phyloP scores from a whole-genome alignment of 2,113 vertebrate genomes.

The Motacilla tschutschensis region DNA sequence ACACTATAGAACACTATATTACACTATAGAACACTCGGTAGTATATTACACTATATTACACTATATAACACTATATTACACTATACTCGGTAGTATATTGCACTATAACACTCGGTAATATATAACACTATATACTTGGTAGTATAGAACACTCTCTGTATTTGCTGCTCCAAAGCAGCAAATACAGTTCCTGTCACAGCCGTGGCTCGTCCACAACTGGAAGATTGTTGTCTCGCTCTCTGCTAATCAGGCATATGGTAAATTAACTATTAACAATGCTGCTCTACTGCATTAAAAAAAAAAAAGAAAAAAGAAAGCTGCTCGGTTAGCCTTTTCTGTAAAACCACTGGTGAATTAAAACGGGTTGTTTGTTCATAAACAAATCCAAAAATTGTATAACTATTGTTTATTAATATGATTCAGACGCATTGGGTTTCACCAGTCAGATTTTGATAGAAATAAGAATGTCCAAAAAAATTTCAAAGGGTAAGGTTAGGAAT shows the following conservation, averaged over 20 bases:
- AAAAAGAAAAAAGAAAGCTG: not conserved
- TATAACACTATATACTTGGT: too few relatives aligned
- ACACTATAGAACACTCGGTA: too few relatives aligned
- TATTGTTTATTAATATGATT: not conserved
- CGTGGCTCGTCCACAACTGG: accelerated
- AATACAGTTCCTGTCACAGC: not conserved
- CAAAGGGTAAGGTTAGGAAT: not conserved
- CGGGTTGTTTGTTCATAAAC: not conserved
- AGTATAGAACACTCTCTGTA: too few relatives aligned
- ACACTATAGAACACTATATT: too few relatives aligned
- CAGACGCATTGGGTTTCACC: not conserved
- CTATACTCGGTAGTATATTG: too few relatives aligned
- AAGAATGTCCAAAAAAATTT: not conserved
- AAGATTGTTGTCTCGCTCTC: not conserved
- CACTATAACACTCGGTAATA: too few relatives aligned
- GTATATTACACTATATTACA: too few relatives aligned
- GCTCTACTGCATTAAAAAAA: not conserved
- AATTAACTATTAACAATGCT: not conserved
- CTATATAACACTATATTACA: too few relatives aligned
- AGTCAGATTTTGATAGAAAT: not conserved
- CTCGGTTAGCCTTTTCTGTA: not conserved
- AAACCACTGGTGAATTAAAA: not conserved
- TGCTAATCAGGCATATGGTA: not conserved
- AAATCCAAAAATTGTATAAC: not conserved
- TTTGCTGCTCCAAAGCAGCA: not conserved